A percentile compares a stretch with the other conserved stretches of the same genome.
phyloP scores from a whole-genome alignment of 2,888 invertebrate species.

The Criorhina ranunculi region DNA sequence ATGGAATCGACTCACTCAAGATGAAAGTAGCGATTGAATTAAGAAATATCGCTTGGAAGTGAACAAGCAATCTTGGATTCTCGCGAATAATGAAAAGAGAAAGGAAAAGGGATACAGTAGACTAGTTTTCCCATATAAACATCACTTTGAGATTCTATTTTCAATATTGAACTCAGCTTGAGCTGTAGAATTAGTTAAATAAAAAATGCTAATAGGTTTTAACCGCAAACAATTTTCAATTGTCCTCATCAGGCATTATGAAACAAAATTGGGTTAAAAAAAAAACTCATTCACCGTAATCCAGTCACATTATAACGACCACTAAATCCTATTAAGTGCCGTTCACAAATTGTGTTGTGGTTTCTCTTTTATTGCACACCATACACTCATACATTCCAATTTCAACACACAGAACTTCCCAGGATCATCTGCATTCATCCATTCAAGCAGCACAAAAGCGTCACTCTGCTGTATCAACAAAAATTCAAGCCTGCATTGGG shows the following conservation, averaged over 20 bases:
- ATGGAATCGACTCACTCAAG: too few species aligned
- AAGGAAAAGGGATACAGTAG: too few species aligned
- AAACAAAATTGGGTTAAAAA: too few species aligned
- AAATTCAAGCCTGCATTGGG: constrained; percentile 15
- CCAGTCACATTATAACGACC: constrained; percentile 36
- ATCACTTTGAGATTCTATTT: too few species aligned
- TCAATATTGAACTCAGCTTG: too few species aligned
- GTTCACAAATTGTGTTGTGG: constrained; percentile 51
- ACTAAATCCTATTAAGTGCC: constrained; percentile 45
- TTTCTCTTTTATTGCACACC: constrained; percentile 37
- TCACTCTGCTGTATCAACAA: constrained; percentile 7
- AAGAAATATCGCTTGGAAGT: too few species aligned
- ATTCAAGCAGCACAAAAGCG: constrained; percentile 8
- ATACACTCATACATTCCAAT: background rate
- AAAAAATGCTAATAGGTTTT: background rate
- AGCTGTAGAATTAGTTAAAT: too few species aligned
- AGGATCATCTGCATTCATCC: constrained; percentile 22
- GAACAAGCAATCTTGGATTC: too few species aligned
- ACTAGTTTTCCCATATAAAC: too few species aligned
- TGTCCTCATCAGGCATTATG: background rate
- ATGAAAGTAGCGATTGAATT: too few species aligned
- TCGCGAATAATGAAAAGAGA: too few species aligned
- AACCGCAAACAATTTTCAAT: constrained; percentile 2
- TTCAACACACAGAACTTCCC: background rate
- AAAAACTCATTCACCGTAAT: constrained; percentile 20